phyloP scores from a whole-genome alignment of 2,888 invertebrate species.

The Aleiodes leptofemur region DNA sequence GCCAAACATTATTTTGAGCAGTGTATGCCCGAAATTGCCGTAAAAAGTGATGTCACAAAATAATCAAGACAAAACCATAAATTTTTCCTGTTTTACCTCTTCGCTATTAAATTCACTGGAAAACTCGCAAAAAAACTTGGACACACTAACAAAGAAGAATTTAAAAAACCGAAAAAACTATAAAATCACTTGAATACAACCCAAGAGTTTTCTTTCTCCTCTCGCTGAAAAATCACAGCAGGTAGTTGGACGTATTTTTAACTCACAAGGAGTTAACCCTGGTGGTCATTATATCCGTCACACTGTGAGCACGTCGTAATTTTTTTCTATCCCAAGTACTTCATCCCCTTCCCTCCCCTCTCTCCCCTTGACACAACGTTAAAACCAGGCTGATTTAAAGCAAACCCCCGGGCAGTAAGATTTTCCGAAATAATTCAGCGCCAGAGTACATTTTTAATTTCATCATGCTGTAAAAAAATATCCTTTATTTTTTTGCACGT shows the following conservation, averaged over 20 bases:
- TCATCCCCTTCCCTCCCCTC: conserved; percentile 9
- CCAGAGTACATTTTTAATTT: too few relatives aligned
- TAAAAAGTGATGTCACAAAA: too few relatives aligned
- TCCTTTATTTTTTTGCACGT: neutral
- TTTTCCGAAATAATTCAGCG: too few relatives aligned
- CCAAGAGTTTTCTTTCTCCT: conserved; percentile 17
- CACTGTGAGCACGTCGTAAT: conserved; percentile 35
- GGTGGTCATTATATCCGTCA: conserved; percentile 44
- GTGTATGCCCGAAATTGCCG: too few relatives aligned
- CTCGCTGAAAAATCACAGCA: conserved; percentile 38
- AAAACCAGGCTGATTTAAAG: conserved; percentile 31
- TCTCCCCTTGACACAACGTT: neutral
- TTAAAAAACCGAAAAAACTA: conserved; percentile 29
- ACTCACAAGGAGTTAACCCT: conserved; percentile 33
- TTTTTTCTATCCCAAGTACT: conserved; percentile 29
- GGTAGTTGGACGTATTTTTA: conserved; percentile 40
- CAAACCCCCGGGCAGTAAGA: neutral
- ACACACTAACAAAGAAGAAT: conserved; percentile 7
- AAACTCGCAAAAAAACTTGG: neutral
- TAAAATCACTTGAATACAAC: conserved; percentile 37
- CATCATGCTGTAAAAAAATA: too few relatives aligned
- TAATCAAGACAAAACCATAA: too few relatives aligned
- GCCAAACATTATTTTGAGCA: too few relatives aligned
- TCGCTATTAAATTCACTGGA: too few relatives aligned
- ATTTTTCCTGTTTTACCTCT: too few relatives aligned